Percentiles rank a stretch among this genome's conserved stretches.
Conservation (phyloP, 2,888 invertebrate species). For the Fragum fragum region DNA sequence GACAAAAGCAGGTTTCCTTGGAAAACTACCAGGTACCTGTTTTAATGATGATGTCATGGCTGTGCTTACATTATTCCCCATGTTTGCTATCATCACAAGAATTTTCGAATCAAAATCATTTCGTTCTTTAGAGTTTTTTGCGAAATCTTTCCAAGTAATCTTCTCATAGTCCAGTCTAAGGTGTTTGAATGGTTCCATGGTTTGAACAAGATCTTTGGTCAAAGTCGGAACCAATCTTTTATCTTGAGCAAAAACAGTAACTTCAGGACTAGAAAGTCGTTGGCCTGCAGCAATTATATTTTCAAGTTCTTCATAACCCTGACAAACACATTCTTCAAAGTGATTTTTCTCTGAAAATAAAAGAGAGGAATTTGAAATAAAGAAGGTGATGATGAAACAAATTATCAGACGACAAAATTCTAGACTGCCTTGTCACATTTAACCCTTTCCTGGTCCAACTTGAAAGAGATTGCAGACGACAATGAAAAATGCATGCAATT, state of each 20-base stretch:
- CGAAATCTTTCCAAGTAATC: slow-evolving; percentile 2
- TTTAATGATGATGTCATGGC: background rate
- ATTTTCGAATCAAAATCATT: slow-evolving; percentile 13
- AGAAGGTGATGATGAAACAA: no score
- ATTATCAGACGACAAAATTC: no score
- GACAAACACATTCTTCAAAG: slow-evolving; percentile 10
- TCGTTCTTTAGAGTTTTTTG: background rate
- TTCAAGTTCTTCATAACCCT: background rate
- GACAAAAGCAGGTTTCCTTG: background rate
- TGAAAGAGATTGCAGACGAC: no score
- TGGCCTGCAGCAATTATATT: background rate
- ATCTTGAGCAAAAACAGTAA: background rate
- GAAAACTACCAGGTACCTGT: background rate
- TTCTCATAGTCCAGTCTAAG: background rate
- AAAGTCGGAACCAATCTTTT: background rate
- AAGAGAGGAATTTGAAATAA: background rate
- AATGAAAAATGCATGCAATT: no score
- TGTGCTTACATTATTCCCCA: background rate
- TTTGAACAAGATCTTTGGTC: background rate
- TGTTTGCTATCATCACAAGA: slow-evolving; percentile 5
- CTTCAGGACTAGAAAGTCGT: background rate
- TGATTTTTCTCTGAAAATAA: background rate
- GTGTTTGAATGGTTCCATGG: slow-evolving; percentile 12
- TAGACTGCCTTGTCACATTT: background rate
- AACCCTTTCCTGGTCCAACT: no score